Base-by-base conservation (phyloP, 1,140 invertebrate genomes). In the Contarinia nasturtii region DNA sequence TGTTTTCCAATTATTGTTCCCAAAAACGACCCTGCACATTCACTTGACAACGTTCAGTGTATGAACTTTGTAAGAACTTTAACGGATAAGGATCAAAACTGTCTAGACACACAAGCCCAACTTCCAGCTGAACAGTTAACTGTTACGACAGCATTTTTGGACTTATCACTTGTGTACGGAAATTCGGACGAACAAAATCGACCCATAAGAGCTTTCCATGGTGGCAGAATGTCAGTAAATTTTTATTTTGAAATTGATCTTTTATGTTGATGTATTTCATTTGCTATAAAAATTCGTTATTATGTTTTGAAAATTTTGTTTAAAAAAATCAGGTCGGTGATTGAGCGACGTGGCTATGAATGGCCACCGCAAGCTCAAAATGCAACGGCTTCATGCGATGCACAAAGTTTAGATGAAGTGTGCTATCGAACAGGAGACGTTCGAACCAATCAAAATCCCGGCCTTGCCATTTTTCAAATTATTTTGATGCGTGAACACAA, bases 401-500 rank as follows among this genome's bases (percentile, higher is more conserved):
- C 73, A 1, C 59, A 68, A 36, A 66, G 64, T 38, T 50, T 64
- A 1, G 68, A 67, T 38, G 79, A 82, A 55, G 67, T 77, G 20
- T 86, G 82, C 55, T 86, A 83, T 58, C 56, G 71, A 33, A 65
- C 80, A 20, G 82, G 92, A 51, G 91, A 96, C 57, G 65, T 70
- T 20, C 68, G 91, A 50, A 79, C 79, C 0, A 97, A 96, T 66
- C 90, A 95, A 60, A 86, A 86, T 54, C 75, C 83, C 0, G 78
- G 82, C 48, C 57, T 93, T 33, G 78, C 84, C 1, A 66, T 85
- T 5, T 63, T 95, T 0, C 91, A 96, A 54, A 80, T 86, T 0
- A 60, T 94, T 3, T 70, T 88, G 40, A 66, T 93, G 46, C 69
- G 93, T 49, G 85, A 95, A 59, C 92, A 97, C 61, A 97, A 97